These are phyloP conservation scores for Babylonia areolata DNA, from an alignment of 1,140 invertebrate species.

Conservation along the genomic window DNA sequence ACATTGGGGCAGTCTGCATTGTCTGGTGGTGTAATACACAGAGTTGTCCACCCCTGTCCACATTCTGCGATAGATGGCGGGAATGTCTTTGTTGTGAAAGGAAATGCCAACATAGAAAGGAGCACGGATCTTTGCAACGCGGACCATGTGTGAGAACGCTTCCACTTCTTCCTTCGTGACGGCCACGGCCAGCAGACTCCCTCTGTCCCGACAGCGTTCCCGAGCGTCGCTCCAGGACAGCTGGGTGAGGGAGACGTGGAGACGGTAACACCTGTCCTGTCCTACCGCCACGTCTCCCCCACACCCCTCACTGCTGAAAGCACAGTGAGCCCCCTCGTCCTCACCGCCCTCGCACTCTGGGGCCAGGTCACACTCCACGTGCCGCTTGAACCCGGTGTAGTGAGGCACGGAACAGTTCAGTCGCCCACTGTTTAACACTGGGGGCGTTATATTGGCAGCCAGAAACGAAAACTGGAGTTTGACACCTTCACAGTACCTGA, in stretches of 20 bases:
- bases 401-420: neutral
- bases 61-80: neutral
- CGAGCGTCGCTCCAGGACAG: neutral
- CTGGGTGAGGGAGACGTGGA: neutral
- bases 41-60: neutral
- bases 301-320: slow-evolving; percentile 20
- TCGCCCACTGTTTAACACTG: neutral
- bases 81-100: neutral
- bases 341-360: slow-evolving; percentile 9
- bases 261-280: slow-evolving; percentile 3
- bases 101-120: neutral
- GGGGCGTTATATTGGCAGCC: neutral
- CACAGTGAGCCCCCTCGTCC: slow-evolving; percentile 28
- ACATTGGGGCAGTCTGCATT: neutral
- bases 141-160: neutral
- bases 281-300: neutral
- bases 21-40: neutral
- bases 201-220: neutral
- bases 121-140: neutral
- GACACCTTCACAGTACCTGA: neutral
- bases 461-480: neutral
- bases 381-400: neutral
- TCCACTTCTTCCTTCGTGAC: neutral
- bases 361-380: neutral
- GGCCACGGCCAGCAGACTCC: neutral